Base-by-base conservation (phyloP, 2,797 vertebrate species). In the Phrynocephalus guinanensis region DNA sequence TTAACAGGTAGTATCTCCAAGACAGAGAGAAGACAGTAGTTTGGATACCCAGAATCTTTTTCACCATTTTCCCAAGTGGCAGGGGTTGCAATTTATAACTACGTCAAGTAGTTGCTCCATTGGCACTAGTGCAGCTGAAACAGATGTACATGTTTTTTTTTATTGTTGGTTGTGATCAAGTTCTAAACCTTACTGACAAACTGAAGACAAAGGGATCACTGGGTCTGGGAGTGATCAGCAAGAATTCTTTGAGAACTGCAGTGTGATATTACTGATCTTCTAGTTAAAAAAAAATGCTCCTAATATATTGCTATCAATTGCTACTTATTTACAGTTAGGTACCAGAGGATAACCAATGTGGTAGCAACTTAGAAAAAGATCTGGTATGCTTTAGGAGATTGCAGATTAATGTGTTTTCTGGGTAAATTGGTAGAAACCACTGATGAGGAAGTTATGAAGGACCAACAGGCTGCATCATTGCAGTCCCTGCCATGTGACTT, bases 1-100 rank as follows among this genome's bases (percentile, higher is more conserved):
- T 80, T 70, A 81, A 84, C 85, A 81, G 71, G 71, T 2, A 71
- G 33, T 80, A 75, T 20, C n/a, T 20, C 44, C 28, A 80, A 84
- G 78, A 67, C 28, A 88, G 68, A 68, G 56, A 75, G 85, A 56
- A 68, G 2, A 2, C 1, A 80, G 67, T 72, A 24, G 26, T 84
- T 68, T 67, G 30, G 33, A 26, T 20, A 48, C 28, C 13, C 63
- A 81, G 82, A 60, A 84, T 56, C 11, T 67, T 52, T 66, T 48
- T 28, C 68, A 4, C 52, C 24, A 22, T 73, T 67, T 71, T 85
- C 66, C 60, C 28, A 66, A 20, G 44, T 28, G 16, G 3, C 8
- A 75, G 11, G 38, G 30, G 11, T 6, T 86, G 30, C 24, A n/a
- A 82, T 66, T 67, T 75, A 48, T 28, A 78, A 78, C 20, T 18